Base-by-base conservation (phyloP, 1,140 invertebrate genomes). In the Drosophila varians region DNA sequence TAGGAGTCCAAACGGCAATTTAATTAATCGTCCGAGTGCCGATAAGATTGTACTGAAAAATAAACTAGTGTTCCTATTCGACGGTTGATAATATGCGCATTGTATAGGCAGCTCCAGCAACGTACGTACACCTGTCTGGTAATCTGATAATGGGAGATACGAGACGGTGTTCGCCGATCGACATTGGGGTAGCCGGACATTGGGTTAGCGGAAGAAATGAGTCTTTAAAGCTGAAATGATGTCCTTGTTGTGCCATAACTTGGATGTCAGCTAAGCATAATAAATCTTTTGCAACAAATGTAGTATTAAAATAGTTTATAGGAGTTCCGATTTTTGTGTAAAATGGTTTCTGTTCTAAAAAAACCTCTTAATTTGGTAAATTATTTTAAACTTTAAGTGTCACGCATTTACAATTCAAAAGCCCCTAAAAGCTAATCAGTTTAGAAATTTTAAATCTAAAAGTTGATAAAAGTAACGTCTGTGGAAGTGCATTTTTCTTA, bases 41-140 rank as follows among this genome's bases (percentile, higher is more conserved):
- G 62, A 66, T 66, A 42, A 66, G 62, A 66, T 66, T 66, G 47
- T 34, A 25, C 26, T 19, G 16, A n/a, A n/a, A 26, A 66, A 14
- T 45, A 45, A 34, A 53, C 60, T 14, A 64, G 55, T 21, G 38
- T 26, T 38, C 28, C 55, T 26, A 46, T 60, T 47, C 18, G 26
- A 31, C 55, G 4, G 14, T 36, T 46, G 60, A 58, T 62, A 51
- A 43, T 52, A 65, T 66, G 62, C 38, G 46, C 46, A 31, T n/a
- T 34, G 48, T 45, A 43, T 52, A 45, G 60, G n/a, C 60, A 8
- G 14, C 36, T 31, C 60, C 26, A 28, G 26, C 23, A 52, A 52
- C 38, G 61, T 66, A 45, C 38, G 62, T 66, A 66, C 62, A 66
- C 62, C 62, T 66, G 62, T 53, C 62, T 52, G 62, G 60, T 66